phyloP scores from a whole-genome alignment of 2,113 vertebrate species.

The Prunella fulvescens region DNA sequence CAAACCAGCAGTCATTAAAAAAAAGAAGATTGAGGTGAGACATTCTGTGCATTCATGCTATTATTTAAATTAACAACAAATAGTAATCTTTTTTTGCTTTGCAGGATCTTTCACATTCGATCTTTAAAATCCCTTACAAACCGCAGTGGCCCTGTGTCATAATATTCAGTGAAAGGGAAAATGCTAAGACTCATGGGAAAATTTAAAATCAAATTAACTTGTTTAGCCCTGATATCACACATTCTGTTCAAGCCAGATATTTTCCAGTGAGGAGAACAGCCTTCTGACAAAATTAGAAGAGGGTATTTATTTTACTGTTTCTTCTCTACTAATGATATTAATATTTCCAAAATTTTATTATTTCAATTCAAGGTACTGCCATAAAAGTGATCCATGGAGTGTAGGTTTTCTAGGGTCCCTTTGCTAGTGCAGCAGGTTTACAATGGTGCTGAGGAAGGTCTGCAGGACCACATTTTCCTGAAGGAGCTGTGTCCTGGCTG shows the following conservation, averaged over 20 bases:
- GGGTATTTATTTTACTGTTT: not conserved
- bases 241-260: not conserved
- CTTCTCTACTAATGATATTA: not conserved
- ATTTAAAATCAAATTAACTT: conserved; percentile 4
- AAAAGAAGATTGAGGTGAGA: not conserved
- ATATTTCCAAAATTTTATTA: not conserved
- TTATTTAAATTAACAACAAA: conserved; percentile 31
- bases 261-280: not conserved
- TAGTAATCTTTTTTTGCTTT: not conserved
- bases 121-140: not conserved
- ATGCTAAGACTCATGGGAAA: not conserved
- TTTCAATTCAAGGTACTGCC: not conserved
- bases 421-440: not conserved
- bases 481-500: not conserved
- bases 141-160: not conserved
- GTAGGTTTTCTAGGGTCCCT: not conserved
- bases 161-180: conserved; percentile 2
- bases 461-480: not conserved
- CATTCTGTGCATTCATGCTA: not conserved
- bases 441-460: not conserved
- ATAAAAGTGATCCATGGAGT: not conserved
- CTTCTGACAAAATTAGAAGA: not conserved
- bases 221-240: not conserved
- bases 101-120: not conserved
- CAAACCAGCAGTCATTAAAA: not conserved